These are phyloP conservation scores for Troides oblongomaculatus DNA, from an alignment of 2,888 invertebrate species.

Conservation along the genomic window DNA sequence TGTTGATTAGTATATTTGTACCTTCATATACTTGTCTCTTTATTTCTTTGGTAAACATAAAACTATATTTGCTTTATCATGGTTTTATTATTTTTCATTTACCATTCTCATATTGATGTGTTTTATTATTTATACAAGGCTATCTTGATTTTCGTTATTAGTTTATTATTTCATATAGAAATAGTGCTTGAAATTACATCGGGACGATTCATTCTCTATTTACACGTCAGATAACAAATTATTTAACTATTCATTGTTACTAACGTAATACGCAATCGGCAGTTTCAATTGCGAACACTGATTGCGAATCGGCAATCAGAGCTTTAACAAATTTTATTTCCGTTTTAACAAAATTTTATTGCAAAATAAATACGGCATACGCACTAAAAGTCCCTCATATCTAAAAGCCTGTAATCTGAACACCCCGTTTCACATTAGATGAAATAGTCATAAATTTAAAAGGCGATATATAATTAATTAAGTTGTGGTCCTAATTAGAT, in stretches of 20 bases:
- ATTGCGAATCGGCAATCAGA: slow-evolving; percentile 21
- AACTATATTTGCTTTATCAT: too few species aligned
- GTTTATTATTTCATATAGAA: too few species aligned
- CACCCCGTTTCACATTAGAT: neutral
- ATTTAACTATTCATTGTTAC: slow-evolving; percentile 15
- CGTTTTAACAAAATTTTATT: slow-evolving; percentile 9
- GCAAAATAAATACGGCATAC: slow-evolving; percentile 15
- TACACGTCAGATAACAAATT: neutral
- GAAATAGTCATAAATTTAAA: neutral
- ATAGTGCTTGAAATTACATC: too few species aligned
- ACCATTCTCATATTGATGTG: too few species aligned
- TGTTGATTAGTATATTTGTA: too few species aligned
- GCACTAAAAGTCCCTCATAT: neutral
- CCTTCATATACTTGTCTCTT: too few species aligned
- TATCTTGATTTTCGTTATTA: too few species aligned
- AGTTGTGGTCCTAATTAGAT: neutral
- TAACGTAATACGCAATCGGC: slow-evolving; percentile 5
- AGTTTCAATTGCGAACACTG: slow-evolving; percentile 4
- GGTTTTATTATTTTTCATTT: too few species aligned
- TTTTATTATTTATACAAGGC: too few species aligned
- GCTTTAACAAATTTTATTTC: slow-evolving; percentile 11
- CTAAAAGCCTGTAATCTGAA: too few species aligned
- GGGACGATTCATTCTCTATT: neutral
- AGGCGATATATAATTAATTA: neutral
- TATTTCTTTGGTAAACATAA: too few species aligned